Evolutionary conservation across 2,888 invertebrate genomes (phyloP).

Genomic region (Lasioglossum leucozonium): DNA sequence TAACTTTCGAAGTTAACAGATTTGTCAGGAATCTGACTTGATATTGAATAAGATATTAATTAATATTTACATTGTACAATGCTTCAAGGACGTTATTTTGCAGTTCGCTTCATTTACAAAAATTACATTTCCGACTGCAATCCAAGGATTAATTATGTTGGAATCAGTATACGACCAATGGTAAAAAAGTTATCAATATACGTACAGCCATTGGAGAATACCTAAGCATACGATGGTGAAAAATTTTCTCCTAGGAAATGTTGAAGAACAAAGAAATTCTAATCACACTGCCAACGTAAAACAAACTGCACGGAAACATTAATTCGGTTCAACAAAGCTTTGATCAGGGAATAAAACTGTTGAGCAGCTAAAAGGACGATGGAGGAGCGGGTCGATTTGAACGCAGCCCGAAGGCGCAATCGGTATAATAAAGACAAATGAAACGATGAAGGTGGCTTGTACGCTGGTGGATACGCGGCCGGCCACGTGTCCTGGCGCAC

Average conservation of each 20-base stretch:
- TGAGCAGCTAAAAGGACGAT: background rate
- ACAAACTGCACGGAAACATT: background rate
- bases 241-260: no score
- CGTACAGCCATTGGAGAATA: no score
- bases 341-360: background rate
- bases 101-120: no score
- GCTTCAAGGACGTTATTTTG: no score
- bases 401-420: slow-evolving; percentile 35
- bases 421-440: slow-evolving; percentile 68
- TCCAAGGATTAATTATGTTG: background rate
- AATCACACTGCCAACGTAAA: background rate
- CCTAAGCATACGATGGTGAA: no score
- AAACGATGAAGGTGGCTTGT: slow-evolving; percentile 63
- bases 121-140: background rate
- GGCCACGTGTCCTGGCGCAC: slow-evolving; percentile 66
- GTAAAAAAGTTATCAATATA: no score
- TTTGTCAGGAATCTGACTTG: no score
- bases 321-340: background rate
- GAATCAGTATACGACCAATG: background rate
- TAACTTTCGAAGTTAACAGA: no score
- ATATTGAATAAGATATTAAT: no score
- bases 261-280: background rate
- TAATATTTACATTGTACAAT: no score
- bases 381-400: background rate
- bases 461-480: slow-evolving; percentile 30